These are phyloP conservation scores for Hemibates koningsi DNA, from an alignment of 2,113 vertebrate species.

Conservation along the genomic window DNA sequence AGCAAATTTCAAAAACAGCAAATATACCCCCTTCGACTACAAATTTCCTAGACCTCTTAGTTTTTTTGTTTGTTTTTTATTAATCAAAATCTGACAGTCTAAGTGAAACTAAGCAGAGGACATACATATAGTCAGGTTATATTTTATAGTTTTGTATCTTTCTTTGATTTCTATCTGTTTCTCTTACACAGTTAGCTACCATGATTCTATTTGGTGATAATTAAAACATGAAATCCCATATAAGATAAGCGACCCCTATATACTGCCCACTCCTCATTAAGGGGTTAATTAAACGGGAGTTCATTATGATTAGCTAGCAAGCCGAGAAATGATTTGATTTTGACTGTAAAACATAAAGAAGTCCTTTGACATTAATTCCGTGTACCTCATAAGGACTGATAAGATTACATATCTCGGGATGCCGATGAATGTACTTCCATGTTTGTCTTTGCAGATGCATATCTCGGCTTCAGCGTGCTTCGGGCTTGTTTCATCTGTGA, in stretches of 20 bases:
- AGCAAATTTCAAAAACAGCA: not conserved
- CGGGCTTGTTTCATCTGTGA: not conserved
- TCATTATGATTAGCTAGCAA: not conserved
- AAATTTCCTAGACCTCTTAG: not conserved
- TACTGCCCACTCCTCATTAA: not conserved
- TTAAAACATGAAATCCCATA: not conserved
- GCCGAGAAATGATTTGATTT: not conserved
- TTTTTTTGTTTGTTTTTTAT: fast-evolving
- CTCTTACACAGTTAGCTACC: not conserved
- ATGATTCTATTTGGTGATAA: not conserved
- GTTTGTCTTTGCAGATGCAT: not conserved
- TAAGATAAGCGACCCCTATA: not conserved
- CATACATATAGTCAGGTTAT: not conserved
- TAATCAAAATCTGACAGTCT: not conserved
- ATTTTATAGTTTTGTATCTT: not conserved
- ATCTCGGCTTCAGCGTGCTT: not conserved
- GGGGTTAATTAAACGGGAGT: not conserved
- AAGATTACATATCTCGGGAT: not conserved
- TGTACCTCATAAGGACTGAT: not conserved
- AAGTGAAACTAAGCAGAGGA: not conserved
- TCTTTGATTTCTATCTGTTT: not conserved
- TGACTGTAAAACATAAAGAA: not conserved
- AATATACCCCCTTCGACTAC: not conserved
- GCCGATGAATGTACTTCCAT: not conserved
- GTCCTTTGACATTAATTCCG: not conserved